Conservation (phyloP, 2,113 vertebrate species). For the Manacus vitellinus region DNA sequence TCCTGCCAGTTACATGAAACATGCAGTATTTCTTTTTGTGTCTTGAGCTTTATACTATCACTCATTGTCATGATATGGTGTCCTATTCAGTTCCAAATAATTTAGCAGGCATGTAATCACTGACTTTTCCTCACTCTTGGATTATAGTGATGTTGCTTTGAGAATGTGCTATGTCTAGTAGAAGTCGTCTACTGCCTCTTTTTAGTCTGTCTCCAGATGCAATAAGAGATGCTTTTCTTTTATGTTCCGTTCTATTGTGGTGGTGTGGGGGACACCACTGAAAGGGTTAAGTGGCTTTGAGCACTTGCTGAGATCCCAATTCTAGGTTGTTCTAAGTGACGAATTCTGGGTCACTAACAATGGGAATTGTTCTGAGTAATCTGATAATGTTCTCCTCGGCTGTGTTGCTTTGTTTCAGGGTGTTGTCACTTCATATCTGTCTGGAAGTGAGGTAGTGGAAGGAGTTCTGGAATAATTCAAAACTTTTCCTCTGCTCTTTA, state of each 20-base stretch:
- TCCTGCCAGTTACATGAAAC: conserved; percentile 19
- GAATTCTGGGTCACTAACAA: conserved; percentile 49
- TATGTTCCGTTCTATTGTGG: neutral
- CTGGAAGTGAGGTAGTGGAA: conserved; percentile 71
- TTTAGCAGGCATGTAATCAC: neutral
- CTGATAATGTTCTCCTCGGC: conserved; percentile 32
- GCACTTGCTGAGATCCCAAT: neutral
- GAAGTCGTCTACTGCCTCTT: neutral
- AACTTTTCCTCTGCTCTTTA: conserved; percentile 56
- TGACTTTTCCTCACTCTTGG: neutral
- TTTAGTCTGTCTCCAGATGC: neutral
- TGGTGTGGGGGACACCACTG: neutral
- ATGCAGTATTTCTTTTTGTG: neutral
- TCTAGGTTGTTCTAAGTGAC: conserved; percentile 42
- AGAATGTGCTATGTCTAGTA: neutral
- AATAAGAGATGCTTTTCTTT: neutral
- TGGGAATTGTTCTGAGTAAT: conserved; percentile 64
- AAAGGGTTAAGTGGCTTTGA: conserved; percentile 50
- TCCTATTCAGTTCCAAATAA: neutral
- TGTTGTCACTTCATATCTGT: conserved; percentile 59
- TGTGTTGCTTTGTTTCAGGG: conserved; percentile 53
- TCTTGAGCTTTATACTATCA: neutral
- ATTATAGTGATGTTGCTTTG: neutral
- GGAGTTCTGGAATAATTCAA: conserved; percentile 52
- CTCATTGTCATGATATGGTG: neutral